Base-by-base conservation (phyloP, 2,888 invertebrate species). In the Andrena bicolor region DNA sequence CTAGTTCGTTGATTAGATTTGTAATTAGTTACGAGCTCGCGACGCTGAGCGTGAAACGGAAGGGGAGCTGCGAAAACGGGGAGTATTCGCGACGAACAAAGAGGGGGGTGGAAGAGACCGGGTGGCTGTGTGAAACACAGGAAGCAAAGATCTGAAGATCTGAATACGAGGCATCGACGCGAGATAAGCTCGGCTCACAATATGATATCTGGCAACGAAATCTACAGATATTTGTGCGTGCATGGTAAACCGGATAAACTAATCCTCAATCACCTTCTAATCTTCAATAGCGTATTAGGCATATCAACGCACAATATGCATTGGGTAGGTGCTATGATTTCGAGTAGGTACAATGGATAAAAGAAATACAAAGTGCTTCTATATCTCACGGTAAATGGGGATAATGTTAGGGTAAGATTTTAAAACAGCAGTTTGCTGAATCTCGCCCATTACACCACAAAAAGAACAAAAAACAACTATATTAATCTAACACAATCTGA, bases 1-100 rank as follows among this genome's bases (percentile, higher is more conserved):
- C 70, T 32, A 65, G 61, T 56, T 74, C 78, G 81, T 74, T 87
- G 87, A 87, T 87, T 87, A 87, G 87, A 87, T 87, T 87, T 80
- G 77, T 84, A 82, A 87, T 87, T 82, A 83, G 74, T 82, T 82
- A 64, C 74, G 49, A 78, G 66, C 66, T 26, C 16, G 56, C 51
- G 63, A 26, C 2, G 20, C 5, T 49, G 53, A 41, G 51, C 69
- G 73, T 28, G 66, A 68, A 66, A 26, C 78, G 28, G 35, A 74
- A 58, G 66, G 61, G 61, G 28, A 51, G 23, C 41, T 23, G 60
- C 48, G 82, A 82, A 74, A 71, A 70, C 58, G 35, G 13, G 41
- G 48, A 10, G 49, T 26, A 53, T 30, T 70, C 56, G 51, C 20
- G 30, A 10, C 20, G 51, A 10, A 26, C 26, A 49, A n/a, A 7